Percentiles rank a stretch among this genome's conserved stretches.
Conservation (phyloP, 2,888 invertebrate species). For the Tethea ocularis region DNA sequence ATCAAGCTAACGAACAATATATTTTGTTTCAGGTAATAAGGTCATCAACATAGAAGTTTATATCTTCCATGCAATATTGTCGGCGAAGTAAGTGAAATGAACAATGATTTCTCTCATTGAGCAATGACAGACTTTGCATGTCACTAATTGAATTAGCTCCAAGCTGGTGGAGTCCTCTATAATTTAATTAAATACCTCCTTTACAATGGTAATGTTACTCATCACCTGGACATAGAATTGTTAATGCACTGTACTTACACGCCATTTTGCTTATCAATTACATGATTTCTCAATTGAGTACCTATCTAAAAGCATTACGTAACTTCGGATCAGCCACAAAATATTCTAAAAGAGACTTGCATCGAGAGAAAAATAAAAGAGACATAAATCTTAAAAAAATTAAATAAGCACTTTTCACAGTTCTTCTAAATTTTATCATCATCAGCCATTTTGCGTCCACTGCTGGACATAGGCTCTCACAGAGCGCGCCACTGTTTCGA, state of each 20-base stretch:
- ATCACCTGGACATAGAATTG: not conserved
- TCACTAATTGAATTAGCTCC: conserved; percentile 49
- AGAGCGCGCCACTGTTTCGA: no score
- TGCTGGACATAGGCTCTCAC: no score
- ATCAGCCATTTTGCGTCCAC: no score
- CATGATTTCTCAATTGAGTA: no score
- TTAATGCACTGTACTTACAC: not conserved
- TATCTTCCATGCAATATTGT: not conserved
- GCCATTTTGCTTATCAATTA: not conserved
- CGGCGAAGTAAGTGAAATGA: not conserved
- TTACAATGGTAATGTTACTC: conserved; percentile 1
- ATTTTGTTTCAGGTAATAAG: not conserved
- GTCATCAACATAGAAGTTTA: not conserved
- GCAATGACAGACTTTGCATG: conserved; percentile 7
- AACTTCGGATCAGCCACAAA: no score
- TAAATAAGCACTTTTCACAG: no score
- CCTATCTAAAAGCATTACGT: no score
- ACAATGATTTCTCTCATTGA: not conserved
- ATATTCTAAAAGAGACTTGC: no score
- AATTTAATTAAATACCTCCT: conserved; percentile 44
- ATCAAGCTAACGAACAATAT: not conserved
- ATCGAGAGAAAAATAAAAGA: no score
- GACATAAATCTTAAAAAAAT: no score
- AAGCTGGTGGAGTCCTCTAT: conserved; percentile 41
- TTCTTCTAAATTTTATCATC: no score